These are phyloP conservation scores for Pterois miles DNA, from an alignment of 2,797 vertebrate genomes.

Conservation along the genomic window DNA sequence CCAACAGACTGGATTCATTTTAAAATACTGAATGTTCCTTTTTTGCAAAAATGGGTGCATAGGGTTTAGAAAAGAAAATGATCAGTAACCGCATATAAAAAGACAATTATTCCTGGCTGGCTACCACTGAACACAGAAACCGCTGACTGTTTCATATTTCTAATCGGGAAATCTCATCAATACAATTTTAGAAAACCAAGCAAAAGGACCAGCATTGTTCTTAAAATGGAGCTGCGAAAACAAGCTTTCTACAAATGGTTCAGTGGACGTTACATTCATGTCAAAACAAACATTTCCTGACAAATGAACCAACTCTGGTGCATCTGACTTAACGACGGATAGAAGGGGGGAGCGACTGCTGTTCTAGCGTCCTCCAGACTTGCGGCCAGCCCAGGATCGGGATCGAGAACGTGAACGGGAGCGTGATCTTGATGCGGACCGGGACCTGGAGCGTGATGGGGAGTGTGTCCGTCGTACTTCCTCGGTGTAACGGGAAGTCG, in stretches of 20 bases:
- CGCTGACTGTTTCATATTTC: conserved; percentile 8
- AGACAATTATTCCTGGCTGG: conserved; percentile 19
- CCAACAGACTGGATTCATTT: conserved; percentile 18
- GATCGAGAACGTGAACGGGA: conserved; percentile 82
- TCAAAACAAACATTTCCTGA: conserved; percentile 55
- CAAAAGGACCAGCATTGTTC: conserved; percentile 39
- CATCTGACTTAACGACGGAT: conserved; percentile 5
- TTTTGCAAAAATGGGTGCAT: conserved; percentile 47
- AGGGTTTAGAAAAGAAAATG: conserved; percentile 40
- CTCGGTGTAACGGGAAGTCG: conserved; percentile 82
- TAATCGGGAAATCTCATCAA: conserved; percentile 35
- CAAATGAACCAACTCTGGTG: conserved; percentile 20
- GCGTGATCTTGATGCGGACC: conserved; percentile 91
- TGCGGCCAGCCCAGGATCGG: conserved; percentile 78
- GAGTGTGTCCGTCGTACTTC: conserved; percentile 72
- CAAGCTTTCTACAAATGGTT: conserved; percentile 57
- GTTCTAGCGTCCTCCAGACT: conserved; percentile 73
- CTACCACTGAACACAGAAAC: conserved; percentile 46
- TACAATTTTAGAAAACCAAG: conserved; percentile 52
- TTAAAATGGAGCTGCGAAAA: conserved; percentile 52
- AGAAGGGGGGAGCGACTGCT: not conserved
- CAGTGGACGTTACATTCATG: conserved; percentile 66
- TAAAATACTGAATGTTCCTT: conserved; percentile 60
- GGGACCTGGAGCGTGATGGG: conserved; percentile 90
- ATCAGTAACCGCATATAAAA: conserved; percentile 43